A percentile compares a stretch with the other conserved stretches of the same genome.
Evolutionary conservation across 2,888 invertebrate genomes (phyloP).

Genomic region (Pseudococcus jackbeardsleyi): DNA sequence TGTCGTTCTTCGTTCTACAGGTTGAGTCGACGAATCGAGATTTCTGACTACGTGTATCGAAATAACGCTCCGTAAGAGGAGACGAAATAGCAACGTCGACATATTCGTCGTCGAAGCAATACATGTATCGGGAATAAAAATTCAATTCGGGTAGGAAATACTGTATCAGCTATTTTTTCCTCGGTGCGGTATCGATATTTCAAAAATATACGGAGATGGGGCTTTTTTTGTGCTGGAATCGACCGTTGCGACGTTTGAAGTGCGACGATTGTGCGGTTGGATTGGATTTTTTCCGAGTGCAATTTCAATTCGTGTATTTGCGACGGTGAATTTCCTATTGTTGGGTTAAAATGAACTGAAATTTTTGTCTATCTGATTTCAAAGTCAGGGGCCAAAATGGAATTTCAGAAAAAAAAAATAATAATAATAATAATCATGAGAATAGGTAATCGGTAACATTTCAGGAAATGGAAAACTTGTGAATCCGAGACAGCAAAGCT

Average conservation of each 20-base stretch:
- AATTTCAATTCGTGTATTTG: not conserved
- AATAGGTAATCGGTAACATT: no score
- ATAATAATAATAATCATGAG: no score
- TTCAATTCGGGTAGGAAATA: slow-evolving; percentile 14
- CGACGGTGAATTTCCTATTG: not conserved
- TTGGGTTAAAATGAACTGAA: not conserved
- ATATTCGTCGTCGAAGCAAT: not conserved
- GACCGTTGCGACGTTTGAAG: not conserved
- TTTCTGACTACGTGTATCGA: not conserved
- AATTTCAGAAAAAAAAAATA: no score
- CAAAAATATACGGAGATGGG: not conserved
- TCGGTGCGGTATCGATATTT: not conserved
- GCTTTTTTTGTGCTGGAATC: not conserved
- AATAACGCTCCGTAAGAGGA: not conserved
- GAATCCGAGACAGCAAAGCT: no score
- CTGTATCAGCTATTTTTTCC: slow-evolving; percentile 21
- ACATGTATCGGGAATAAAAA: not conserved
- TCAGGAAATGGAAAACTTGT: no score
- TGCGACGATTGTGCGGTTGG: not conserved
- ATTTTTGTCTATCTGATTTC: no score
- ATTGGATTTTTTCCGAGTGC: not conserved
- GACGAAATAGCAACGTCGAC: slow-evolving; percentile 9
- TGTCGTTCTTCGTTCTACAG: slow-evolving; percentile 19
- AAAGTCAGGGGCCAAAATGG: no score
- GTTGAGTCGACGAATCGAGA: not conserved